Conservation (phyloP, 2,797 vertebrate genomes). For the Thalassophryne amazonica region DNA sequence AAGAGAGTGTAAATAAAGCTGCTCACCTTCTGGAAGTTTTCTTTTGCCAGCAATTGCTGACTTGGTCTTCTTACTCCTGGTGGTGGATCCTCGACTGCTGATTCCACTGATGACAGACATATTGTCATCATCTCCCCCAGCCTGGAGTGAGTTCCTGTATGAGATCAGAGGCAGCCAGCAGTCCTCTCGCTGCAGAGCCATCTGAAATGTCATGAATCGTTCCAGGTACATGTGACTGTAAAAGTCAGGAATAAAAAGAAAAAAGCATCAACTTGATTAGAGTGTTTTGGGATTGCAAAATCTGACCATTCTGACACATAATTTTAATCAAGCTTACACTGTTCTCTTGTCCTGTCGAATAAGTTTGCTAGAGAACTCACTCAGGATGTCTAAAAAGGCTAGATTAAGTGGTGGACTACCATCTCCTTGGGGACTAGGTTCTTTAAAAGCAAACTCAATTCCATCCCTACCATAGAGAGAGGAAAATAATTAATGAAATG, state of each 20-base stretch:
- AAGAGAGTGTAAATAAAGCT: no score
- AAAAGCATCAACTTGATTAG: no score
- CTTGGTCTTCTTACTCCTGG: slow-evolving; percentile 94
- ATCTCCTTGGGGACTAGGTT: slow-evolving; percentile 92
- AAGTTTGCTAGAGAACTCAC: slow-evolving; percentile 96
- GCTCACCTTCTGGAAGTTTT: slow-evolving; percentile 91
- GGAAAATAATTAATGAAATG: not conserved
- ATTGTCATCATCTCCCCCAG: slow-evolving; percentile 93
- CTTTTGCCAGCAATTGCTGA: slow-evolving; percentile 85
- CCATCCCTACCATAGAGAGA: slow-evolving; percentile 81
- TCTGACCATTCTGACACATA: no score
- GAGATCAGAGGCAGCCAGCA: slow-evolving; percentile 99
- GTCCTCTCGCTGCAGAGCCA: slow-evolving; percentile 96
- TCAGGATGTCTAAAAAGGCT: slow-evolving; percentile 94
- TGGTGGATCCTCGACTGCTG: slow-evolving; percentile 90
- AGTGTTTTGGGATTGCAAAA: no score
- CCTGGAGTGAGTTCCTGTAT: slow-evolving; percentile 94
- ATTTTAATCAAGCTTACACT: slow-evolving; percentile 91
- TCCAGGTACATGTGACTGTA: slow-evolving; percentile 95
- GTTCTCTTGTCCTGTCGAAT: slow-evolving; percentile 97
- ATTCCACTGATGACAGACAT: slow-evolving; percentile 97
- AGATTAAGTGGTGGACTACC: slow-evolving; percentile 91
- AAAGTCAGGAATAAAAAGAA: no score
- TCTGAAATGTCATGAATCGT: slow-evolving; percentile 99
- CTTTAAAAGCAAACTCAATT: slow-evolving; percentile 98